These are phyloP conservation scores for Eumeta japonica DNA, from an alignment of 1,140 invertebrate genomes.

Conservation along the genomic window DNA sequence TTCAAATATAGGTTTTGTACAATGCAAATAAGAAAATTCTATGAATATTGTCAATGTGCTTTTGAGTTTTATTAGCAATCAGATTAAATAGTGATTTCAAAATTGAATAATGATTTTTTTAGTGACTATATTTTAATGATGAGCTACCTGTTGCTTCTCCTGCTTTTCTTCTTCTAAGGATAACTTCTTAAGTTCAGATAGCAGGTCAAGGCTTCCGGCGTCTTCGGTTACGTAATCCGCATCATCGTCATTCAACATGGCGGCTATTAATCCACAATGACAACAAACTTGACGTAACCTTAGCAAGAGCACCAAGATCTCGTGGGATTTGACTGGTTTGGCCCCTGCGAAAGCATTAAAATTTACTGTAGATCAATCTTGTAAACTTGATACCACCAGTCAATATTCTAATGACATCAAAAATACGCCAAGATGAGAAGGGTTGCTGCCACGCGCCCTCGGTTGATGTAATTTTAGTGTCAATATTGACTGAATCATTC, in stretches of 20 bases:
- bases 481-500: too few species aligned
- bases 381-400: too few species aligned
- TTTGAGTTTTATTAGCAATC: too few species aligned
- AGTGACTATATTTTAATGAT: background rate
- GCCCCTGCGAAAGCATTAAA: constrained; percentile 34
- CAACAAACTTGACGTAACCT: constrained; percentile 85
- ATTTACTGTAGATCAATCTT: too few species aligned
- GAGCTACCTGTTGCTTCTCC: background rate
- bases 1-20: too few species aligned
- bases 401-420: too few species aligned
- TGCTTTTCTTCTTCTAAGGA: constrained; percentile 44
- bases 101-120: background rate
- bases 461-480: too few species aligned
- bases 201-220: constrained; percentile 58
- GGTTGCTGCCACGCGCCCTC: too few species aligned
- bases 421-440: too few species aligned
- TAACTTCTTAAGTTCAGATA: constrained; percentile 63
- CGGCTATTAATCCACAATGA: constrained; percentile 76
- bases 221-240: constrained; percentile 37
- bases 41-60: too few species aligned
- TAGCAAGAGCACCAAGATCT: constrained; percentile 81
- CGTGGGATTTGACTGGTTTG: constrained; percentile 67
- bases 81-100: too few species aligned
- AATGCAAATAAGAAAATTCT: too few species aligned
- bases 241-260: constrained; percentile 60